Evolutionary conservation across 1,140 invertebrate genomes (phyloP).

Genomic region (Ceratina calcarata): DNA sequence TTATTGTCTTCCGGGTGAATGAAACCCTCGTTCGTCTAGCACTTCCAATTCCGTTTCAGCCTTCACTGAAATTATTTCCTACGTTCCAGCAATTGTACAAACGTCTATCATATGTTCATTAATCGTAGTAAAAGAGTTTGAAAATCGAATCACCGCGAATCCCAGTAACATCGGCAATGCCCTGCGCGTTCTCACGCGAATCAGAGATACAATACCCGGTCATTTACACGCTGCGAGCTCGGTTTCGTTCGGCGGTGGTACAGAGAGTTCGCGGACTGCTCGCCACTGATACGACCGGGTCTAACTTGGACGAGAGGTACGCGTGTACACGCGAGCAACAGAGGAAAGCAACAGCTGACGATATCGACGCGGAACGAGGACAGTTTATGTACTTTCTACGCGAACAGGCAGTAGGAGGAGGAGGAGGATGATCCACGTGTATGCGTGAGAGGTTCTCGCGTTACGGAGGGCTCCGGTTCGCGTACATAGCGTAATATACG

Average conservation of each 20-base stretch:
- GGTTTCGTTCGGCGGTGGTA: neutral
- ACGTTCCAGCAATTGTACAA: neutral
- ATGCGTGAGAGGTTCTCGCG: slow-evolving; percentile 63
- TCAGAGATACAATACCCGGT: neutral
- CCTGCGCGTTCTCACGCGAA: slow-evolving; percentile 5
- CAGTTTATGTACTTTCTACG: slow-evolving; percentile 67
- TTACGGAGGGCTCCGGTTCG: slow-evolving; percentile 46
- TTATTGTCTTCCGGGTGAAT: slow-evolving; percentile 29
- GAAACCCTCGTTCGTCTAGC: neutral
- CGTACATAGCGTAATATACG: slow-evolving; percentile 59
- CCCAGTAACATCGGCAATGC: slow-evolving; percentile 23
- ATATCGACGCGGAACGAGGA: slow-evolving; percentile 66
- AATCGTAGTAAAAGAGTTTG: too few species aligned
- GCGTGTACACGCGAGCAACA: neutral
- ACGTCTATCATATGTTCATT: too few species aligned
- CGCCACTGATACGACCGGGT: neutral
- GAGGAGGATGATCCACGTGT: slow-evolving; percentile 46
- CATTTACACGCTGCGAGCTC: slow-evolving; percentile 1
- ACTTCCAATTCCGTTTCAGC: neutral
- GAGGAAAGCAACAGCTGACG: slow-evolving; percentile 71
- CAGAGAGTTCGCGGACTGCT: neutral
- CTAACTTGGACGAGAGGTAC: slow-evolving; percentile 16
- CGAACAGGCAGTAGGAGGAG: neutral
- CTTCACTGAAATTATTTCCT: neutral
- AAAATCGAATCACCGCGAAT: neutral